Base-by-base conservation (phyloP, 2,888 invertebrate species). In the Xanthostigma xanthostigma region DNA sequence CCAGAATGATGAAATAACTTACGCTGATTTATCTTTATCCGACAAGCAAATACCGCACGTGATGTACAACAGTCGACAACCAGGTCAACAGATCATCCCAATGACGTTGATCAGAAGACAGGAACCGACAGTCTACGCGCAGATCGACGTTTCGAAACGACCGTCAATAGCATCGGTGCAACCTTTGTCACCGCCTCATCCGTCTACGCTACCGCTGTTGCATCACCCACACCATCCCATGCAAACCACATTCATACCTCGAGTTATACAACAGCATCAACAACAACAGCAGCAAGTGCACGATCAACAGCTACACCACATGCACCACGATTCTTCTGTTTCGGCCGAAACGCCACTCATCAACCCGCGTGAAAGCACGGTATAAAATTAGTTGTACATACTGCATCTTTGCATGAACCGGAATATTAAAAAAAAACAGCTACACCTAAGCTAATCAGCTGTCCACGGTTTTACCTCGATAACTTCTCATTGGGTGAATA, bases 71-170 rank as follows among this genome's bases (percentile, higher is more conserved):
- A 65, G 63, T 51, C 55, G 27, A 27, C 27, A 54, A 13, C 50
- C 46, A 12, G 38, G 51, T 3, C 64, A 64, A 51, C 66, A 65
- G 51, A 61, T 67, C 48, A 66, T 66, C 40, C 67, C 68, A 12
- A 63, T 69, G 64, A 63, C 66, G 43, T 62, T 67, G 51, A 64
- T 67, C 50, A 61, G 68, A 43, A 59, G 65, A 43, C 66, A 64
- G 51, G 72, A 73, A 58, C 72, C 72, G 36, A 73, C 72, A n/a
- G 70, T 74, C 41, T 74, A 74, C 59, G 73, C 74, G 45, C 73
- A 73, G 60, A 69, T 74, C 51, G 73, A 73, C 55, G 66, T 71
- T 48, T 58, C 56, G 56, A 63, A 69, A 57, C 59, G 67, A 55
- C 54, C 56, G 46, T 56, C 56, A 41, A 57, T 59, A 53, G 57